Percentiles rank a stretch among this genome's conserved stretches.
phyloP scores from a whole-genome alignment of 2,888 invertebrate genomes.

The Oxyscelio sp. region DNA sequence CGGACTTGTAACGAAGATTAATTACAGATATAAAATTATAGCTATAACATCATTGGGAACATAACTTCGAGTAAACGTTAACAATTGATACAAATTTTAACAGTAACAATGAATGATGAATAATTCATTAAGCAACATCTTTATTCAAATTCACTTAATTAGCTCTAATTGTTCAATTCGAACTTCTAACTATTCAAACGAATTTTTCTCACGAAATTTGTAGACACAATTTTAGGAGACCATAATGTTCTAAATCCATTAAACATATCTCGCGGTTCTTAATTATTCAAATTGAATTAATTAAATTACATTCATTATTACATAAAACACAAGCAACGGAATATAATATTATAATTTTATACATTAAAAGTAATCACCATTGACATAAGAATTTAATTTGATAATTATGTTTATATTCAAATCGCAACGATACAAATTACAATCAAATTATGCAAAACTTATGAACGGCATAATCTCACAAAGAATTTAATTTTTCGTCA shows the following conservation, averaged over 20 bases:
- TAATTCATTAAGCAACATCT: slow-evolving; percentile 66
- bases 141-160: slow-evolving; percentile 58
- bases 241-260: slow-evolving; percentile 32
- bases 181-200: slow-evolving; percentile 17
- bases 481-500: slow-evolving; percentile 10
- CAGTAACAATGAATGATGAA: slow-evolving; percentile 69
- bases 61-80: slow-evolving; percentile 56
- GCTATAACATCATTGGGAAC: slow-evolving; percentile 55
- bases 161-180: slow-evolving; percentile 59
- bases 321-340: slow-evolving; percentile 35
- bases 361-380: slow-evolving; percentile 31
- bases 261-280: slow-evolving; percentile 1
- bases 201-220: slow-evolving; percentile 27
- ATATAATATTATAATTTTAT: slow-evolving; percentile 1
- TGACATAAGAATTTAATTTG: slow-evolving; percentile 15
- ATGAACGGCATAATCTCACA: neutral
- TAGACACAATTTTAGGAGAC: slow-evolving; percentile 54
- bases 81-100: slow-evolving; percentile 66
- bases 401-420: slow-evolving; percentile 35
- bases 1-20: slow-evolving; percentile 55
- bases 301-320: slow-evolving; percentile 42
- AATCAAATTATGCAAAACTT: slow-evolving; percentile 28
- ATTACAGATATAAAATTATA: slow-evolving; percentile 64
- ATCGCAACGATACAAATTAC: slow-evolving; percentile 30
- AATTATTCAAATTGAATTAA: slow-evolving; percentile 26